Base-by-base conservation (phyloP, 2,888 invertebrate genomes). In the Rhaphigaster nebulosa region DNA sequence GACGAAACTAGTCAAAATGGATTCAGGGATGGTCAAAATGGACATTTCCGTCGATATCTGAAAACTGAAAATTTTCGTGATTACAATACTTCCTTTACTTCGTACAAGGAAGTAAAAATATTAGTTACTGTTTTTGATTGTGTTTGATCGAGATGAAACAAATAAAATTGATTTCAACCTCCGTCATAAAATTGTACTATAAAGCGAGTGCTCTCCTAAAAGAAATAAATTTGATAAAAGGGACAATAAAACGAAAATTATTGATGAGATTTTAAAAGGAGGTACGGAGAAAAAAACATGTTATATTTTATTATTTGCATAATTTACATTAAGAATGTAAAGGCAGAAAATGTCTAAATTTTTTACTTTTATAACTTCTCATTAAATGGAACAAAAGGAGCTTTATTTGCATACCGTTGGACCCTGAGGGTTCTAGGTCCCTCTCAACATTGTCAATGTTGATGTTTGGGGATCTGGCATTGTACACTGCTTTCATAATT, bases 311-410 rank as follows among this genome's bases (percentile, higher is more conserved):
- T 84, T 84, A 41, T 84, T 45, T n/a, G 50, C 13, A 45, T n/a
- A 84, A 84, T 84, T 84, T 84, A 50, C 84, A 84, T 84, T 20
- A 84, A 50, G n/a, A 84, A 45, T 84, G n/a, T n/a, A n/a, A 84
- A n/a, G 13, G 41, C 26, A n/a, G 45, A 84, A 84, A 84, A 84
- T 84, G 45, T 50, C 84, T 26, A 13, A 2, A 84, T 26, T n/a
- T 12, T 84, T 50, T 45, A 45, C n/a, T 84, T 84, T 84, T 45
- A 84, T 84, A 45, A 41, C 84, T 41, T n/a, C 84, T 84, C 45
- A 84, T 45, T 45, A 50, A 50, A 50, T 15, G n/a, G 5, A 15
- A 45, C n/a, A 84, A 84, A 84, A 45, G 84, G 84, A 84, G 45
- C 84, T 84, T 84, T 84, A 84, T 84, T 84, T 80, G 80, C 80